Evolutionary conservation across 2,888 invertebrate genomes (phyloP), one percentile per base, ranked within the genome.

Genomic region (Himalopsyche anomala): DNA sequence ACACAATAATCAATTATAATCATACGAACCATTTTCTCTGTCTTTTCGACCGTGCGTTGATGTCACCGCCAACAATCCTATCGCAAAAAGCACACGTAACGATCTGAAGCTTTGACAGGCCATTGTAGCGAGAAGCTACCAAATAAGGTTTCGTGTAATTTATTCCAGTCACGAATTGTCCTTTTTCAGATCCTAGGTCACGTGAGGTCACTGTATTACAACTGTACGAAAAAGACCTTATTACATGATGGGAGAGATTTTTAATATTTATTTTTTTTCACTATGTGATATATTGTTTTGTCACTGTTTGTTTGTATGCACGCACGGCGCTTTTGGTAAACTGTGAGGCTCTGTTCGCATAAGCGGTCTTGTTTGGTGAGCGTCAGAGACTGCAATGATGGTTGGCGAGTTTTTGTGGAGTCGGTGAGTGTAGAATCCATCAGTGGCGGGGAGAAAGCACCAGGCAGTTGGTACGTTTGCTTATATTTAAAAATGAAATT

Each of bases 11-110:
- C 9, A 51, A 51, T 51, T 15, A 12, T 15, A 62, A 62, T 62
- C 2, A 62, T 62, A 74, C 74, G 36, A 81, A 88, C 88, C 88
- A 56, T 88, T 82, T 45, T 80, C 42, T 54, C 83, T 81, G 74
- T 88, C 88, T 82, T 87, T 84, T 38, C 82, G 82, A n/a, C 87
- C 87, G 42, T 83, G 84, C 87, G 88, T 88, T 84, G 88, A 88
- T 87, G 87, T 87, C 85, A 86, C 87, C 83, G 36, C 56, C 56
- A 80, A 56, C 79, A 88, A 84, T 85, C 85, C 86, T 38, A 85
- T 51, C 51, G 42, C 56, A 80, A 82, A 81, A 42, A 85, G 56
- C 62, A 82, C 84, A 87, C 84, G 56, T 74, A 79, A 79, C 85
- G 81, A 74, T 62, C 55, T 15, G 51, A 54, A 74, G 80, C 82